A percentile compares a stretch with the other conserved stretches of the same genome.
Conservation (phyloP, 2,797 vertebrate species). For the Gallinago solitaria region DNA sequence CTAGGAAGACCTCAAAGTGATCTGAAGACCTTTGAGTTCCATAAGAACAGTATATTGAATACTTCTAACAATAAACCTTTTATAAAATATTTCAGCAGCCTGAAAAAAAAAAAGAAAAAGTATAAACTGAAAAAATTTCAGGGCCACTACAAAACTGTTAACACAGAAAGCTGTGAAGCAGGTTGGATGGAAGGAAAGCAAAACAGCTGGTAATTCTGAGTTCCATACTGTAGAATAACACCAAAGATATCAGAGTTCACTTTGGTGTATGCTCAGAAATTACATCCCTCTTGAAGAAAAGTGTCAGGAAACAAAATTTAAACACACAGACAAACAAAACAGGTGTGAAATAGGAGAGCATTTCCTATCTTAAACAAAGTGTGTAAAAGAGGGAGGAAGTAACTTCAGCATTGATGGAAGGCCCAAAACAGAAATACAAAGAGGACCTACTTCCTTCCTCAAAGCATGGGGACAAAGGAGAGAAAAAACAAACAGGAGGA, state of each 20-base stretch:
- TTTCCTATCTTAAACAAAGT: background rate
- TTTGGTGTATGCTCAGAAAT: background rate
- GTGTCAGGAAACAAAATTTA: background rate
- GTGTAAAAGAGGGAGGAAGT: background rate
- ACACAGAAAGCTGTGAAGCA: background rate
- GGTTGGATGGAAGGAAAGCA: background rate
- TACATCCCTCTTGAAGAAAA: background rate
- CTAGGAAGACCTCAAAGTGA: background rate
- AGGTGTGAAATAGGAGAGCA: background rate
- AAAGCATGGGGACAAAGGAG: background rate
- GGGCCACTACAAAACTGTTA: background rate
- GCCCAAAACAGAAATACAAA: background rate
- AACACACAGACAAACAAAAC: background rate
- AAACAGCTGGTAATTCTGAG: background rate
- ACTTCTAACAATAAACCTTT: background rate
- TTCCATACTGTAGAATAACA: background rate
- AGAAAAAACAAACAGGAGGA: background rate
- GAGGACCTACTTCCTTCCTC: background rate
- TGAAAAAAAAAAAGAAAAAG: background rate
- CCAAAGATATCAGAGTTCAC: background rate
- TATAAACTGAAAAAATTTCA: background rate
- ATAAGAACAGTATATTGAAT: background rate
- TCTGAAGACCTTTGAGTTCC: background rate
- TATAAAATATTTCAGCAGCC: background rate
- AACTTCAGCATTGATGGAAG: background rate